Conservation (phyloP, 1,140 invertebrate species). For the Arion vulgaris region DNA sequence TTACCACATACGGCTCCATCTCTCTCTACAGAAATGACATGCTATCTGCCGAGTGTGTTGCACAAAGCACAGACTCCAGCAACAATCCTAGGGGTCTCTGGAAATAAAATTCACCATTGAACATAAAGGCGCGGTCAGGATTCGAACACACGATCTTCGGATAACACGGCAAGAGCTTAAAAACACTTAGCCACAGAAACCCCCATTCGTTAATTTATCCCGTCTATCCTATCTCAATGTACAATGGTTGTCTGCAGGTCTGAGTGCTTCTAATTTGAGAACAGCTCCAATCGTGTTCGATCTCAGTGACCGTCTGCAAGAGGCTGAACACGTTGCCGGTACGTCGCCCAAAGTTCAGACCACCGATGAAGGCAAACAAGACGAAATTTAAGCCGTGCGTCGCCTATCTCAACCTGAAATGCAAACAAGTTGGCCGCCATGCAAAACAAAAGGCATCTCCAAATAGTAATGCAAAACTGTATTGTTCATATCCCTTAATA, state of each 20-base stretch:
- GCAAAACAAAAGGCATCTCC: background rate
- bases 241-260: background rate
- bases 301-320: background rate
- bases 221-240: background rate
- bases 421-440: slow-evolving; percentile 1
- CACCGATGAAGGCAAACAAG: background rate
- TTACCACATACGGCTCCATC: no score
- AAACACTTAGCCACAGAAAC: no score
- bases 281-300: background rate
- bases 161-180: no score
- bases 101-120: no score
- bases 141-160: no score
- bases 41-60: no score
- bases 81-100: no score
- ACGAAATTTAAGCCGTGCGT: background rate
- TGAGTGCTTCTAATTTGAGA: background rate
- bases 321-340: background rate
- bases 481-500: background rate
- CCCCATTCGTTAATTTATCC: background rate
- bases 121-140: no score
- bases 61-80: no score
- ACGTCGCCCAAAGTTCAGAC: background rate
- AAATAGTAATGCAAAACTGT: background rate
- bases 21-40: no score
- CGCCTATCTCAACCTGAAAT: background rate